Evolutionary conservation across 2,113 vertebrate species (phyloP).

Genomic region (zebrafish (Danio rerio)): DNA sequence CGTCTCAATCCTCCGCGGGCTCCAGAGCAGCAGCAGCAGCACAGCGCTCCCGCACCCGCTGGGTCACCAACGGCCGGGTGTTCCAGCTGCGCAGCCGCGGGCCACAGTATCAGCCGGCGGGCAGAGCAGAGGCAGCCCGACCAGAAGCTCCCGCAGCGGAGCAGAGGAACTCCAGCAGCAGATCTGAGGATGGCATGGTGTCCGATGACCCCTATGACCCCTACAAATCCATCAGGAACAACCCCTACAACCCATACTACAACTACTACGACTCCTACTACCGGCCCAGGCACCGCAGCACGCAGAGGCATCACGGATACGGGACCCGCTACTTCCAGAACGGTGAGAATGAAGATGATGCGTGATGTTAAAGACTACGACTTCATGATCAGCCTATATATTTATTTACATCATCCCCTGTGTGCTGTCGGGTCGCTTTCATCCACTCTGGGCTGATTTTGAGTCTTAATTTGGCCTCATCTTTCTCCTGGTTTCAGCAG

Average conservation of each 20-base stretch:
- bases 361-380: not conserved
- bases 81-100: conserved; percentile 87
- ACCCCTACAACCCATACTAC: conserved; percentile 92
- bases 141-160: conserved; percentile 55
- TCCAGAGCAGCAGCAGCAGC: conserved; percentile 62
- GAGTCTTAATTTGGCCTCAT: no score
- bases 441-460: no score
- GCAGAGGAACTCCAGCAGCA: conserved; percentile 17
- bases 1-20: conserved; percentile 67
- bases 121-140: conserved; percentile 59
- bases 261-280: conserved; percentile 93
- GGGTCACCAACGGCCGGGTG: conserved; percentile 90
- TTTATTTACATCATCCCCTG: no score
- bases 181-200: conserved; percentile 82
- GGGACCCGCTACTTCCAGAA: conserved; percentile 88
- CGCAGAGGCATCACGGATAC: conserved; percentile 76
- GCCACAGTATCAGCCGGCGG: conserved; percentile 80
- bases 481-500: no score
- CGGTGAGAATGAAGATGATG: conserved; percentile 71
- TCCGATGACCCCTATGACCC: conserved; percentile 91
- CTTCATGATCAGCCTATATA: not conserved
- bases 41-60: conserved; percentile 81
- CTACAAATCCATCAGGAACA: conserved; percentile 88
- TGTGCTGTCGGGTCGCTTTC: no score
- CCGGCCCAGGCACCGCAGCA: conserved; percentile 71